phyloP scores from a whole-genome alignment of 2,797 vertebrate genomes.

The Enteromius trimaculatus region DNA sequence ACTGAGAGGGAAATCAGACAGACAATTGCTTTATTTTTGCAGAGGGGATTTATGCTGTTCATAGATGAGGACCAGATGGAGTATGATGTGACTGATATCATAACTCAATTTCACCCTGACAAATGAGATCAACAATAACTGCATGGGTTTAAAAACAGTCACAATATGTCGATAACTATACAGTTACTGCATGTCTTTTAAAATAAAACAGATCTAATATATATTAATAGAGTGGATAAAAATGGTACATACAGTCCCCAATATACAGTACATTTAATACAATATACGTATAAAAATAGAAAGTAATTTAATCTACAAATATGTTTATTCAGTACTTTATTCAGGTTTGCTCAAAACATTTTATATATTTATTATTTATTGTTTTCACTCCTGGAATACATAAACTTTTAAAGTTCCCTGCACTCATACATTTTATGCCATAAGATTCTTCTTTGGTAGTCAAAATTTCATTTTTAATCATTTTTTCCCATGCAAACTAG shows the following conservation, averaged over 20 bases:
- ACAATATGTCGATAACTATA: conserved; percentile 13
- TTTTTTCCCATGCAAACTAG: neutral
- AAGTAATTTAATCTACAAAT: neutral
- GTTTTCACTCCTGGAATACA: neutral
- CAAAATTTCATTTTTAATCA: neutral
- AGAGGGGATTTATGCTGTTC: conserved; percentile 5
- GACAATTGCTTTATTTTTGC: conserved; percentile 13
- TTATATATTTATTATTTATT: neutral
- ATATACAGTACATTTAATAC: neutral
- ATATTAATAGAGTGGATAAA: neutral
- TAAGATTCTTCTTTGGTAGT: neutral
- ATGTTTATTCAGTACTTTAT: neutral
- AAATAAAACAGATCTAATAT: conserved; percentile 11
- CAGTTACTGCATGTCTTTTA: conserved; percentile 1
- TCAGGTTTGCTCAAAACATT: neutral
- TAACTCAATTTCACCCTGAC: conserved; percentile 49
- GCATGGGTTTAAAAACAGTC: conserved; percentile 14
- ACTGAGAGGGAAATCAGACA: conserved; percentile 30
- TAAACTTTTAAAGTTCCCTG: neutral
- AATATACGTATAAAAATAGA: neutral
- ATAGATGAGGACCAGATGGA: conserved; percentile 36
- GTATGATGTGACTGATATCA: conserved; percentile 38
- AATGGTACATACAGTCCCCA: neutral
- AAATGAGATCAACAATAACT: conserved; percentile 36
- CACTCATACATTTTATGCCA: neutral